These are phyloP conservation scores for Euschistus heros DNA, from an alignment of 1,140 invertebrate genomes.

Conservation along the genomic window DNA sequence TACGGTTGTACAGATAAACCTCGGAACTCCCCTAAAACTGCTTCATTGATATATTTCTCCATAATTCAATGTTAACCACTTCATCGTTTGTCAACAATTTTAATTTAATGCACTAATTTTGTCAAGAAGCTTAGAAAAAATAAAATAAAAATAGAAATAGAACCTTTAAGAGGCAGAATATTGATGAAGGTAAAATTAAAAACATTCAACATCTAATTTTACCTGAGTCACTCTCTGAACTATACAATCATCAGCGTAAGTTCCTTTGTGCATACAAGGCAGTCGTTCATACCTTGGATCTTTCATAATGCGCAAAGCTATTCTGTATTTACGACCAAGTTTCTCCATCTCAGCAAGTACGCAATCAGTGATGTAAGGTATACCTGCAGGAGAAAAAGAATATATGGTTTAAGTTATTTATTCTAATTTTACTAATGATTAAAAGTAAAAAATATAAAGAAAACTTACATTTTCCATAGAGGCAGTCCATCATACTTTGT, in stretches of 20 bases:
- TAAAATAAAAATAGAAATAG: too few relatives aligned
- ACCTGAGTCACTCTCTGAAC: slow-evolving; percentile 89
- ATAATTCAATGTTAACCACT: too few relatives aligned
- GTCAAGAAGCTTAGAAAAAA: too few relatives aligned
- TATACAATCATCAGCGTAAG: slow-evolving; percentile 98
- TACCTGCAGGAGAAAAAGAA: slow-evolving; percentile 40
- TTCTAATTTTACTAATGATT: too few relatives aligned
- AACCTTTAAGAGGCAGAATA: too few relatives aligned
- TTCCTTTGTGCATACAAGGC: slow-evolving; percentile 92
- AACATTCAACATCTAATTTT: slow-evolving; percentile 24
- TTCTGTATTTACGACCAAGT: slow-evolving; percentile 86
- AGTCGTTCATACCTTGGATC: slow-evolving; percentile 89
- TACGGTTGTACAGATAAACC: too few relatives aligned
- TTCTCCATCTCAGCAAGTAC: slow-evolving; percentile 98
- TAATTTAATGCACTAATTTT: too few relatives aligned
- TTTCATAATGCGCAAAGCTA: slow-evolving; percentile 92
- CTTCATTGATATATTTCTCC: too few relatives aligned
- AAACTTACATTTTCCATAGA: slow-evolving; percentile 88
- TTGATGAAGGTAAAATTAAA: background rate
- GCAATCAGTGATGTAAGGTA: slow-evolving; percentile 97
- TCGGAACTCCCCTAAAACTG: too few relatives aligned
- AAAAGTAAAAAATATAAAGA: background rate
- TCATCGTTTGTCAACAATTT: too few relatives aligned
- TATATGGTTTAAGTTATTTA: too few relatives aligned
- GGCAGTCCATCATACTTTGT: slow-evolving; percentile 96